Percentiles rank a stretch among this genome's conserved stretches.
Conservation (phyloP, 2,113 vertebrate genomes). For the Lycaon pictus region DNA sequence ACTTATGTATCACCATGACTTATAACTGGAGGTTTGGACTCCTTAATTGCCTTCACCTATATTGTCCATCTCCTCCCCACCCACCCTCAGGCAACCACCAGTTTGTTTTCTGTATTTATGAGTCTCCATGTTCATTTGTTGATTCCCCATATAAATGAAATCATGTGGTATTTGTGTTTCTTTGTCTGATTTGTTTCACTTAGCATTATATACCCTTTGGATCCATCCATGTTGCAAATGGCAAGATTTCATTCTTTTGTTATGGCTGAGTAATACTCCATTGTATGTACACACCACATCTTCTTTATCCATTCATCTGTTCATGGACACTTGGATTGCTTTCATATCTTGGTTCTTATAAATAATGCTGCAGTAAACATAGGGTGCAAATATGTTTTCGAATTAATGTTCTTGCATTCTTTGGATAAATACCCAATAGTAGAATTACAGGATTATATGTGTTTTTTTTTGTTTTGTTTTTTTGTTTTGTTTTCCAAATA, state of each 20-base stretch:
- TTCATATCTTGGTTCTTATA: background rate
- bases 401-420: background rate
- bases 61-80: background rate
- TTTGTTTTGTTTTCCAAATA: constrained; percentile 68
- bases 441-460: background rate
- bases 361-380: background rate
- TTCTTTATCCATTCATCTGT: background rate
- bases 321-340: background rate
- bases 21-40: background rate
- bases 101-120: background rate
- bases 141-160: background rate
- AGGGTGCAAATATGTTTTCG: background rate
- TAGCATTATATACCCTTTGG: background rate
- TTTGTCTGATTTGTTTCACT: background rate
- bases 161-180: background rate
- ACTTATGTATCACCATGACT: background rate
- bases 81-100: background rate
- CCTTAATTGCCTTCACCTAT: background rate
- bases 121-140: background rate
- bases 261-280: background rate
- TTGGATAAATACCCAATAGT: background rate
- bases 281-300: background rate
- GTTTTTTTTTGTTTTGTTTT: background rate
- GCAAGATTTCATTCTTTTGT: background rate
- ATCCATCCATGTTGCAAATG: background rate